A percentile compares a stretch with the other conserved stretches of the same genome.
Evolutionary conservation across 1,140 invertebrate genomes (phyloP).

Genomic region (Diuraphis noxia): DNA sequence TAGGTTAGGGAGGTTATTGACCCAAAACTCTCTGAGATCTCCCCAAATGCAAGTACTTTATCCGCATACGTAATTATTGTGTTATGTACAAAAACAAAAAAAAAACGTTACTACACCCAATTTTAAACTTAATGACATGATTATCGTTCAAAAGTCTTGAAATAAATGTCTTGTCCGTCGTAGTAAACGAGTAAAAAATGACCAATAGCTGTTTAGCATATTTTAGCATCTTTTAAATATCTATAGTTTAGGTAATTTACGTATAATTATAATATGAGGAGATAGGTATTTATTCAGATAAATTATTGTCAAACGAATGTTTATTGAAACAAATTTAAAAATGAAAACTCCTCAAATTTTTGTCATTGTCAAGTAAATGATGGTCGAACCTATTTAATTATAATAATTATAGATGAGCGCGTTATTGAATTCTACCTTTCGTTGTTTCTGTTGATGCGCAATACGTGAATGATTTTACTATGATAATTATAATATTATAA

Average conservation of each 20-base stretch:
- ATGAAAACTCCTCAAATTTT: not conserved
- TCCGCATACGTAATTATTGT: slow-evolving; percentile 38
- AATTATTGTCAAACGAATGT: not conserved
- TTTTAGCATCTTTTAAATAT: not conserved
- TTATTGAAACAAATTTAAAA: not conserved
- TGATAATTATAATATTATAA: not conserved
- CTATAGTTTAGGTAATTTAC: not conserved
- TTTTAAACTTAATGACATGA: slow-evolving; percentile 11
- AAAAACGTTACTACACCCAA: not conserved
- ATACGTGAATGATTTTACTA: not conserved
- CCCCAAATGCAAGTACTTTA: slow-evolving; percentile 5
- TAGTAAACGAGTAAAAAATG: not conserved
- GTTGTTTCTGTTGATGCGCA: not conserved
- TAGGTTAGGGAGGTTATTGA: too few species aligned
- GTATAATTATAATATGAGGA: not conserved
- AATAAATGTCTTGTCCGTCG: not conserved
- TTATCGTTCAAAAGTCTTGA: not conserved
- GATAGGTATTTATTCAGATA: not conserved
- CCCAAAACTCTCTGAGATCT: not conserved
- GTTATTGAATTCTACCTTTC: not conserved
- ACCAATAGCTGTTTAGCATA: not conserved
- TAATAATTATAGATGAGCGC: not conserved
- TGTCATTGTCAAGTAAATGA: not conserved
- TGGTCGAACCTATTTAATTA: not conserved
- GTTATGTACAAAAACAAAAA: not conserved